Evolutionary conservation across 2,797 vertebrate species (phyloP).

Genomic region (Cyprinella venusta): DNA sequence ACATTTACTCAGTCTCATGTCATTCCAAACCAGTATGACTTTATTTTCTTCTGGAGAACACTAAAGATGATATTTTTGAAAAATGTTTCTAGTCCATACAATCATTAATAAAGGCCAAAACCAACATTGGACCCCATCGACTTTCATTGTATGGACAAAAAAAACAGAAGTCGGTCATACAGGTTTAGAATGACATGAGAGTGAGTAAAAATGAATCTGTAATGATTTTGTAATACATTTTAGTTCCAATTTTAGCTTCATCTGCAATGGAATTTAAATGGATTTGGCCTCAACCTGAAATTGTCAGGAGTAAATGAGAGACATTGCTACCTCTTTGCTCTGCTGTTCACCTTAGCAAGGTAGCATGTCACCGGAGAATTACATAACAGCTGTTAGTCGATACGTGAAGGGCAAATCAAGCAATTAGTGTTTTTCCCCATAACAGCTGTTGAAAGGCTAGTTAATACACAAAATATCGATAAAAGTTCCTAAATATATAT

Average conservation of each 20-base stretch:
- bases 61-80: background rate
- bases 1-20: background rate
- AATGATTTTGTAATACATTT: background rate
- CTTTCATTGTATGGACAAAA: background rate
- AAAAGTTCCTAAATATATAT: constrained; percentile 52
- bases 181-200: background rate
- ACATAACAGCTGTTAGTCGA: constrained; percentile 55
- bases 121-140: background rate
- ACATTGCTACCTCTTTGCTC: constrained; percentile 30
- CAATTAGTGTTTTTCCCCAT: constrained; percentile 60
- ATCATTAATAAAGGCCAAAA: constrained; percentile 24
- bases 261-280: constrained; percentile 1
- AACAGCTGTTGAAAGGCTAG: constrained; percentile 52
- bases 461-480: constrained; percentile 47
- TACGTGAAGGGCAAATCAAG: constrained; percentile 63
- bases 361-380: constrained; percentile 25
- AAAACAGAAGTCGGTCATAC: background rate
- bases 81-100: constrained; percentile 5
- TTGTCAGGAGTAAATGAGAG: constrained; percentile 31
- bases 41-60: background rate
- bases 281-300: constrained; percentile 23
- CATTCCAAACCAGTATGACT: background rate
- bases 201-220: background rate
- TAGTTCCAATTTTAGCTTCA: constrained; percentile 1
- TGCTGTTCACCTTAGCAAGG: constrained; percentile 26